Evolutionary conservation across 2,797 vertebrate species (phyloP), one percentile per base, ranked within the genome.

Genomic region (Pitangus sulphuratus): DNA sequence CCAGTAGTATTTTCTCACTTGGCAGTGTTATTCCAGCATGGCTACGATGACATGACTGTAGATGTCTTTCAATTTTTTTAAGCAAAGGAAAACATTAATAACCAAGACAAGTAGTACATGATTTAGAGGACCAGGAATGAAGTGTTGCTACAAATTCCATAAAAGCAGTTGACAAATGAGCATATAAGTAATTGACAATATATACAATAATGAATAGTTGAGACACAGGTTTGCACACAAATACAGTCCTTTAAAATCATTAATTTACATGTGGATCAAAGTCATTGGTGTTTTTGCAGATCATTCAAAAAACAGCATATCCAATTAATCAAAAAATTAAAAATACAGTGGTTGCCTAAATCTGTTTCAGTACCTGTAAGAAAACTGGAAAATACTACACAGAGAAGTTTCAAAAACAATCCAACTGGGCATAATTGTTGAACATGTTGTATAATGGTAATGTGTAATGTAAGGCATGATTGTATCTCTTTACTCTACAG

Each of bases 1-100:
- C 14, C 33, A 82, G 37, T n/a, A 60, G 19, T 37, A 48, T 21
- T 90, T 82, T 85, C 84, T 83, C 50, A 65, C 37, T 94, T 79
- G 39, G 5, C 50, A 62, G 13, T 58, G 35, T 71, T 80, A 75
- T 68, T 81, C 26, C 68, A 70, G 9, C 9, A n/a, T 62, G 28
- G 45, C 81, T 71, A 40, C 19, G 12, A 33, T 66, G 35, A 51
- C 7, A 26, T 58, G 11, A 70, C 9, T 53, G 12, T 57, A 80
- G 16, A 79, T 54, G 20, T 24, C 9, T 70, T 82, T n/a, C 3
- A 4, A 0, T 1, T 35, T 51, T 84, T 83, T 90, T 79, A 58
- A 64, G 15, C 15, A 84, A 77, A 68, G 19, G 18, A 69, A 87
- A 87, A 35, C 2, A 7, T 39, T 33, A 42, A 31, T 69, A 69